These are phyloP conservation scores for Neogobius melanostomus DNA, from an alignment of 2,113 vertebrate species.

Conservation along the genomic window DNA sequence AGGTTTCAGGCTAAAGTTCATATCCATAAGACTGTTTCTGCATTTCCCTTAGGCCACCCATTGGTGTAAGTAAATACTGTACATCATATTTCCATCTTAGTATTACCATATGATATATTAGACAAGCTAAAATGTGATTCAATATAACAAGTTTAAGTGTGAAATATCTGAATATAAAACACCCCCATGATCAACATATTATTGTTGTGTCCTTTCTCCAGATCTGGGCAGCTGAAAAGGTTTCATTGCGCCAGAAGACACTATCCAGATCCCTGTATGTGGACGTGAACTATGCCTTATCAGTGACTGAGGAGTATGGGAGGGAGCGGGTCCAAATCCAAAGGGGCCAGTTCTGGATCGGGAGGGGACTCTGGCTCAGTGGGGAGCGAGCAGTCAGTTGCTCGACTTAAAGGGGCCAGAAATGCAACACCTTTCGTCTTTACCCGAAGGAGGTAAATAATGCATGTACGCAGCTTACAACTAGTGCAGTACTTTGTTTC, in stretches of 20 bases:
- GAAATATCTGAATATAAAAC: not conserved
- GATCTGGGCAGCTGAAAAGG: conserved; percentile 28
- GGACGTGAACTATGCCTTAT: conserved; percentile 69
- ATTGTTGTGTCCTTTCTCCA: conserved; percentile 20
- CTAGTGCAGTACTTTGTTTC: not conserved
- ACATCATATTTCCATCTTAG: too few relatives aligned
- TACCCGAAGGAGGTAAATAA: conserved; percentile 86
- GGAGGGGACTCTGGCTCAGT: conserved; percentile 71
- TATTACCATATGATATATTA: too few relatives aligned
- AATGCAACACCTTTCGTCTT: conserved; percentile 88
- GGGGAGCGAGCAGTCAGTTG: conserved; percentile 82
- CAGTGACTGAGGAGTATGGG: conserved; percentile 82
- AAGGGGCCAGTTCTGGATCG: conserved; percentile 82
- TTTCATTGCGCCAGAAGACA: conserved; percentile 22
- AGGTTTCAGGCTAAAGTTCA: too few relatives aligned
- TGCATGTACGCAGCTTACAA: not conserved
- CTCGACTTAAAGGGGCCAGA: conserved; percentile 78
- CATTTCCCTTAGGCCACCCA: too few relatives aligned
- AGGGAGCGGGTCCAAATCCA: conserved; percentile 88
- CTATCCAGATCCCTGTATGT: conserved; percentile 30
- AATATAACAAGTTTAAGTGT: not conserved
- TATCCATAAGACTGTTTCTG: too few relatives aligned
- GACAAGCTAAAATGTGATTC: too few relatives aligned
- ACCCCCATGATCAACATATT: conserved; percentile 2
- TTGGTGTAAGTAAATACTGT: too few relatives aligned